Base-by-base conservation (phyloP, 2,113 vertebrate species). In the Columba janthina region DNA sequence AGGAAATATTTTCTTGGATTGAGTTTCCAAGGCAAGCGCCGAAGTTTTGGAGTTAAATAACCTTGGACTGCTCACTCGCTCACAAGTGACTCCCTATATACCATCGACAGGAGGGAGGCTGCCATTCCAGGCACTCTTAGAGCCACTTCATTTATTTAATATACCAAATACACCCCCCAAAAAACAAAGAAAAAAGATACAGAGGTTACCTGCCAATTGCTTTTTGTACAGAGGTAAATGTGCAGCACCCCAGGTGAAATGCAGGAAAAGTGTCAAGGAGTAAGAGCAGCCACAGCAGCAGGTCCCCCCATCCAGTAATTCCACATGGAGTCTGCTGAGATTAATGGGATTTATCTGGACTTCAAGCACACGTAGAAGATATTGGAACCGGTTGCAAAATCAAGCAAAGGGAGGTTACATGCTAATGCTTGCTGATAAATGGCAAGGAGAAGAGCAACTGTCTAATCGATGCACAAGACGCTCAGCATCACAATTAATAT, bases 21-120 rank as follows among this genome's bases (percentile, higher is more conserved):
- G 38, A 28, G 19, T 60, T 69, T 71, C 77, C 61, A 71, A 83
- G 40, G 53, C 57, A 74, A 93, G 57, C 9, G 38, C 76, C 71
- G 81, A 93, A 91, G 60, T 88, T 90, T 32, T 34, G 53, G 78
- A 89, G 87, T 94, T 94, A 94, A 90, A 75, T 83, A 92, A 94
- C 92, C 75, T 91, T 93, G 91, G 85, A 15, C 44, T 87, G 79
- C 57, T 83, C 25, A 79, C 77, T 94, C 25, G 82, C 77, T 94
- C 89, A 61, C 28, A 81, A 50, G 25, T 40, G 74, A 24, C 65
- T 74, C 38, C 65, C 73, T 69, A 11, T 8, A 3, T 74, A 66
- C 71, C 54, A 78, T 79, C 72, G 51, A 10, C 82, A 79, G 64
- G 40, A 80, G n/a, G 34, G 71, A 50, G 42, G 72, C 77, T 73